Conservation (phyloP, 2,797 vertebrate genomes). For the Enteromius unitaeniatus region DNA sequence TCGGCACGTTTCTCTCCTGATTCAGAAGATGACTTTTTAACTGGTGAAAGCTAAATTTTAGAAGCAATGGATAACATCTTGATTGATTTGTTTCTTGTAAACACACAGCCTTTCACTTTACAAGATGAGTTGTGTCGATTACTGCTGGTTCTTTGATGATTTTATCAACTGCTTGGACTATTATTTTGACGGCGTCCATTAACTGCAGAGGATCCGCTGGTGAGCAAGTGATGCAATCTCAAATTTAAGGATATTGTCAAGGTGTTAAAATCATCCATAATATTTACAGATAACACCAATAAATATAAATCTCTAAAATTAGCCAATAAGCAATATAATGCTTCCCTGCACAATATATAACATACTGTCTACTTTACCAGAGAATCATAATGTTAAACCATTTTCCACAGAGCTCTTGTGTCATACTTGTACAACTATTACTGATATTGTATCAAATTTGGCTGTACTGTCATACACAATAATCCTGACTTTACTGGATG, state of each 20-base stretch:
- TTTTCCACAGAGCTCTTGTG: conserved; percentile 7
- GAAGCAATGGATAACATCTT: not conserved
- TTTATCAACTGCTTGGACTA: not conserved
- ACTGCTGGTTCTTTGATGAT: not conserved
- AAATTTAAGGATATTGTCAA: not conserved
- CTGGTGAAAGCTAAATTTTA: not conserved
- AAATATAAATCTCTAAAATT: not conserved
- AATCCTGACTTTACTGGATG: conserved; percentile 7
- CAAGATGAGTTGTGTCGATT: not conserved
- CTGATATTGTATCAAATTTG: conserved; percentile 18
- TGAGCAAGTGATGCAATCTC: not conserved
- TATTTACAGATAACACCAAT: not conserved
- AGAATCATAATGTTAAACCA: not conserved
- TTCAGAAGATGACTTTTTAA: not conserved
- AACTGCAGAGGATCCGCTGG: not conserved
- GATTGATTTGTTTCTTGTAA: not conserved
- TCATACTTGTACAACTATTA: not conserved
- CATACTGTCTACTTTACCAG: not conserved
- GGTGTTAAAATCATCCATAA: not conserved
- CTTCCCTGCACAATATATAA: not conserved
- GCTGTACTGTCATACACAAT: conserved; percentile 8
- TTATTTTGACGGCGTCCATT: not conserved
- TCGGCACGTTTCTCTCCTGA: not conserved
- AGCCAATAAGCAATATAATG: not conserved
- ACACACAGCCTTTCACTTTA: not conserved